Percentiles rank a stretch among this genome's conserved stretches.
Evolutionary conservation across 2,113 vertebrate species (phyloP).

Genomic region (Dicerorhinus sumatrensis): DNA sequence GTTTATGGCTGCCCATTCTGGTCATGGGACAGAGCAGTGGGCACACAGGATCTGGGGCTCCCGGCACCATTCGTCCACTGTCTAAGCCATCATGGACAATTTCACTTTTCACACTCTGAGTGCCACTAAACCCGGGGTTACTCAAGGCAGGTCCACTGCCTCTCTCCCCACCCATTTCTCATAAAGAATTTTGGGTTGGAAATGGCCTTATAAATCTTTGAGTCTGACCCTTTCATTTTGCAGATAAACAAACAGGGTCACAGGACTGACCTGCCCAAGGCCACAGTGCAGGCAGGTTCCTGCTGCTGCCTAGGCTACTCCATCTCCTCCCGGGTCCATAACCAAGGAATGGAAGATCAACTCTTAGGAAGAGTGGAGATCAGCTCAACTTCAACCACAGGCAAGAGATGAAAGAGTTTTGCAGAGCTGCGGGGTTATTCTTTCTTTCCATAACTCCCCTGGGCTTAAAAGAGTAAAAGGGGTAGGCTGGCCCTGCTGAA

Average conservation of each 20-base stretch:
- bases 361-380: background rate
- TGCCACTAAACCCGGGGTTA: background rate
- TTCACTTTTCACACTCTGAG: background rate
- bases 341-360: background rate
- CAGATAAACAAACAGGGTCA: background rate
- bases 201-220: background rate
- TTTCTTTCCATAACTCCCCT: background rate
- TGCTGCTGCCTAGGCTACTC: background rate
- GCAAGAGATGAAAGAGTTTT: background rate
- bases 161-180: background rate
- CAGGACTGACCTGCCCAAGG: background rate
- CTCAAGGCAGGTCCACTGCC: background rate
- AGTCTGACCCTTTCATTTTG: background rate
- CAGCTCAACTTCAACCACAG: background rate
- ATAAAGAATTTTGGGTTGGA: slow-evolving; percentile 15
- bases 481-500: background rate
- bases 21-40: background rate
- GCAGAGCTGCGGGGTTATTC: background rate
- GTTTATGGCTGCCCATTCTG: background rate
- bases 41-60: background rate
- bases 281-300: background rate
- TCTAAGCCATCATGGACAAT: background rate
- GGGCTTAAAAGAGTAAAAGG: background rate
- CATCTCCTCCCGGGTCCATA: background rate
- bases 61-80: background rate